phyloP scores from a whole-genome alignment of 2,888 invertebrate species.

The Pseudanteris insignis region DNA sequence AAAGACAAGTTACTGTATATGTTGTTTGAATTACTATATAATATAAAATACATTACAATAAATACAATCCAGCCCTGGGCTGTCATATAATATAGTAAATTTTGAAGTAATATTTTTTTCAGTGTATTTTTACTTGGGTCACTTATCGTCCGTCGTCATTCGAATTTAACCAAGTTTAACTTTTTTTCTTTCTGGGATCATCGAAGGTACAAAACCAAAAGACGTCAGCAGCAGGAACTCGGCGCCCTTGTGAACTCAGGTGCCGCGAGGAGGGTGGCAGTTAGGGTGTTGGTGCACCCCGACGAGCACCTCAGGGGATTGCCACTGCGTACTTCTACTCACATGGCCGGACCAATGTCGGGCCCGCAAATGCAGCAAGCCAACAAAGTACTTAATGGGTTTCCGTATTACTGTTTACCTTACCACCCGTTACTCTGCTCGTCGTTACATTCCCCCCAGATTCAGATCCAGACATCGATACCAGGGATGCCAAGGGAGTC shows the following conservation, averaged over 20 bases:
- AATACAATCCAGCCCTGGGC: too few species aligned
- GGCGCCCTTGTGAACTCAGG: slow-evolving; percentile 73
- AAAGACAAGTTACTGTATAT: too few species aligned
- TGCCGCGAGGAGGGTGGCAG: slow-evolving; percentile 79
- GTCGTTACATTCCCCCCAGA: slow-evolving; percentile 57
- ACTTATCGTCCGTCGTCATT: too few species aligned
- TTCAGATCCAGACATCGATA: slow-evolving; percentile 58
- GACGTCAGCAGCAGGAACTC: slow-evolving; percentile 88
- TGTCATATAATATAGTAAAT: too few species aligned
- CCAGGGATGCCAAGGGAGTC: slow-evolving; percentile 51
- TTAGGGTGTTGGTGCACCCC: slow-evolving; percentile 82
- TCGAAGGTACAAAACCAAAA: slow-evolving; percentile 86
- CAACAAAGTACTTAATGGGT: slow-evolving; percentile 58
- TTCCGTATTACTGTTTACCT: slow-evolving; percentile 62
- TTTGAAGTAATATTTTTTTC: too few species aligned
- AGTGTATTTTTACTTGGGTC: too few species aligned
- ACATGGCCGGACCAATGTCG: slow-evolving; percentile 59
- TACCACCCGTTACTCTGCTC: slow-evolving; percentile 63
- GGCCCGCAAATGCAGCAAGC: slow-evolving; percentile 58
- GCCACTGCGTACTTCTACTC: slow-evolving; percentile 56
- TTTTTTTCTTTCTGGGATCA: too few species aligned
- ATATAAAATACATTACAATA: too few species aligned
- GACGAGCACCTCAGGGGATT: slow-evolving; percentile 62
- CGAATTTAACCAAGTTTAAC: too few species aligned
- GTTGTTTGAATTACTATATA: too few species aligned